Conservation (phyloP, 1,140 invertebrate species). For the Gonatopus flavifemur region DNA sequence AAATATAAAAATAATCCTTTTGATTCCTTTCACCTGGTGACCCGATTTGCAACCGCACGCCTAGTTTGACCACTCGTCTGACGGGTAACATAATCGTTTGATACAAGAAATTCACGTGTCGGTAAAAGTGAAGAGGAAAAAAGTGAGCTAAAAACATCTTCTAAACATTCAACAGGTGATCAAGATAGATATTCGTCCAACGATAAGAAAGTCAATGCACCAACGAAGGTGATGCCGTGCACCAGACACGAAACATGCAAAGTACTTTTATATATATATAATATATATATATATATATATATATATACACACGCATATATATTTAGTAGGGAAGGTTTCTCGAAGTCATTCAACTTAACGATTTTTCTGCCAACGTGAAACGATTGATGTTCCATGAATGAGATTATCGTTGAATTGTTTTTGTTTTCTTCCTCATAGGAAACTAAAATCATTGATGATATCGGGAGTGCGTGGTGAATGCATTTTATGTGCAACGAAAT, state of each 20-base stretch:
- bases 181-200: slow-evolving; percentile 7
- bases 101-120: slow-evolving; percentile 5
- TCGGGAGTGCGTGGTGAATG: too few relatives aligned
- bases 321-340: too few relatives aligned
- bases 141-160: slow-evolving; percentile 20
- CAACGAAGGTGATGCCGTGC: background rate
- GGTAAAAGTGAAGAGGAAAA: slow-evolving; percentile 4
- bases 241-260: background rate
- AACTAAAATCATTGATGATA: too few relatives aligned
- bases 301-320: too few relatives aligned
- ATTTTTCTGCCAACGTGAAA: too few relatives aligned
- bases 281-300: background rate
- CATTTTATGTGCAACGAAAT: too few relatives aligned
- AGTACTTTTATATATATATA: too few relatives aligned
- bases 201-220: slow-evolving; percentile 13
- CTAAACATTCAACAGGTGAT: slow-evolving; percentile 21
- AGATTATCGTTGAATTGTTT: too few relatives aligned
- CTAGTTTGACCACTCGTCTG: background rate
- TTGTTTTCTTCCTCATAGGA: too few relatives aligned
- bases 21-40: slow-evolving; percentile 22
- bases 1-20: too few relatives aligned
- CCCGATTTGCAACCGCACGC: slow-evolving; percentile 16
- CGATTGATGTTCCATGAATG: too few relatives aligned
- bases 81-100: background rate
- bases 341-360: too few relatives aligned